Evolutionary conservation across 2,113 vertebrate species (phyloP), one percentile per base, ranked within the genome.

Genomic region (Lepidothrix coronata): DNA sequence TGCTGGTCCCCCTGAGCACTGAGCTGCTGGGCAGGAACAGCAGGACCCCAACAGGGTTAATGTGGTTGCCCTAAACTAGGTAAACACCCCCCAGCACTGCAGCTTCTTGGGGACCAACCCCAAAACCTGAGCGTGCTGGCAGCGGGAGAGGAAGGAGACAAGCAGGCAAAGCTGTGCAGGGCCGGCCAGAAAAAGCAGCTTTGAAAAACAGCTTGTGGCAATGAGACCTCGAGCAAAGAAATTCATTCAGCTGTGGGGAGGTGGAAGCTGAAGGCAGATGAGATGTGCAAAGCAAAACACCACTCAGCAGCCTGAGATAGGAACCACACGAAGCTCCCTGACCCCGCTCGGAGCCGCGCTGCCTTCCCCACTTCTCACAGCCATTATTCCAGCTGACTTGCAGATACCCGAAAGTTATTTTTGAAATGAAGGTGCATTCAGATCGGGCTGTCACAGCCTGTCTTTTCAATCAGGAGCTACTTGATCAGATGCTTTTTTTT

Each of bases 371-470:
- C 22, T 23, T 33, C 92, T 61, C 92, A 48, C 73, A 71, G 82
- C 65, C 61, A 68, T 96, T 91, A 86, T 94, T 96, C 92, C 92
- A 75, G 92, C 78, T 84, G 90, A 72, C 86, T 84, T 92, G 85
- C 80, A 87, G 93, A 82, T 72, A 93, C 85, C 80, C 35, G 2
- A 63, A 31, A 68, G 89, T 87, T 93, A 57, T 92, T 92, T 92
- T 12, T 93, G 89, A 92, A 28, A 89, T 11, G 86, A 78, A 92
- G 91, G 89, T 93, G 86, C 7, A 51, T 17, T 84, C 44, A 14
- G 95, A 86, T 68, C 85, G 28, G 44, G 18, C 93, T 95, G 88
- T 78, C 88, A 87, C 80, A 81, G 80, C 61, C 86, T 94, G 91
- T 94, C 85, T 91, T 80, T 87, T 91, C 96, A 84, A 66, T 89